phyloP scores from a whole-genome alignment of 2,888 invertebrate genomes.

The Caenorhabditis becei region DNA sequence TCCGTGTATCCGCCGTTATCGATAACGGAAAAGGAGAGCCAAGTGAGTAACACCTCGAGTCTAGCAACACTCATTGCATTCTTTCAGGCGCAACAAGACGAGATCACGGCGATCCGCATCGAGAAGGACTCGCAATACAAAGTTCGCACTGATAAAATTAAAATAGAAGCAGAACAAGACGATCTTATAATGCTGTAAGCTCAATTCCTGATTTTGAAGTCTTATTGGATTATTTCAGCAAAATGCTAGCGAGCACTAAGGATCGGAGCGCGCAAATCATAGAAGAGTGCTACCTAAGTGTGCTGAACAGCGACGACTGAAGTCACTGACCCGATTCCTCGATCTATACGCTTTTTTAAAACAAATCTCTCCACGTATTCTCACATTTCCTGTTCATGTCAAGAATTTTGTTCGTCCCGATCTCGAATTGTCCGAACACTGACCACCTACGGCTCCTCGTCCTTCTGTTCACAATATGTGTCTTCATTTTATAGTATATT shows the following conservation, averaged over 20 bases:
- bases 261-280: slow-evolving; percentile 13
- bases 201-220: background rate
- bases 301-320: no score
- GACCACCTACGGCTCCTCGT: no score
- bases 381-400: no score
- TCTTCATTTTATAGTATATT: no score
- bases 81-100: background rate
- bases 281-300: background rate
- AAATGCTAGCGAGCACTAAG: slow-evolving; percentile 3
- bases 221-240: slow-evolving; percentile 47
- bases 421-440: no score
- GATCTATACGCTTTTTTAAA: no score
- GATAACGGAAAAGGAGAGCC: slow-evolving; percentile 2
- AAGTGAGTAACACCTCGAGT: background rate
- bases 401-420: no score
- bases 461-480: no score
- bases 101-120: background rate
- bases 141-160: background rate
- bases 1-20: slow-evolving; percentile 42
- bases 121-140: slow-evolving; percentile 14
- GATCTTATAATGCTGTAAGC: slow-evolving; percentile 28
- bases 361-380: no score
- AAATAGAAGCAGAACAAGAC: slow-evolving; percentile 1
- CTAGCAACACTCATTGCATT: background rate
- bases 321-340: no score